A percentile compares a stretch with the other conserved stretches of the same genome.
These are phyloP conservation scores for Amazona vittata DNA, from an alignment of 2,113 vertebrate species.

Conservation along the genomic window DNA sequence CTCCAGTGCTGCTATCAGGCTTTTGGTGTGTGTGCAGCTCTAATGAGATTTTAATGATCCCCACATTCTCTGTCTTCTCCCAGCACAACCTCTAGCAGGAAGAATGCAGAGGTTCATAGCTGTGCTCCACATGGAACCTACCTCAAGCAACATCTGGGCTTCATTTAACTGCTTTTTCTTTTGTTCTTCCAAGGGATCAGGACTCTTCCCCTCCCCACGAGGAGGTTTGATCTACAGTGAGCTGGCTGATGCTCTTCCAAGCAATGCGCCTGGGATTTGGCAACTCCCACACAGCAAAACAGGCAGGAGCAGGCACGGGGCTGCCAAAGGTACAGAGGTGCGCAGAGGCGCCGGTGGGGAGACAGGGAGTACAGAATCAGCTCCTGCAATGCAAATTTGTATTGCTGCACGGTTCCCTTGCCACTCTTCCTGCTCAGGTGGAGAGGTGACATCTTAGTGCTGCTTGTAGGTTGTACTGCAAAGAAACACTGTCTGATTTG, in stretches of 20 bases:
- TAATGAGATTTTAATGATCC: neutral
- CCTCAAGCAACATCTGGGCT: neutral
- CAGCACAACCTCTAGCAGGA: neutral
- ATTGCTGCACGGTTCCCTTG: neutral
- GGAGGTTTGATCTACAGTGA: neutral
- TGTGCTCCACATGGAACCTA: neutral
- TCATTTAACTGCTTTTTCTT: neutral
- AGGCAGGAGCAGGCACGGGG: neutral
- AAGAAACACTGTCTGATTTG: neutral
- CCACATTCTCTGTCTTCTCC: neutral
- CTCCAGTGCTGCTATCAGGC: neutral
- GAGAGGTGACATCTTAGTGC: fast-evolving
- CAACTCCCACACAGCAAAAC: neutral
- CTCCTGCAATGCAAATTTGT: neutral
- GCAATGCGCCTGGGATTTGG: neutral
- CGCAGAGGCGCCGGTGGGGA: neutral
- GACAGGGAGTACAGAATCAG: neutral
- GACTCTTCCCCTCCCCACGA: neutral
- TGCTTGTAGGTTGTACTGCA: neutral
- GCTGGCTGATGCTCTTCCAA: neutral
- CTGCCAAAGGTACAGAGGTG: neutral
- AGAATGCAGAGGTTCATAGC: neutral
- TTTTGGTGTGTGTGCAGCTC: neutral
- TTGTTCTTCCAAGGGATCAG: neutral
- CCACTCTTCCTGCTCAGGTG: neutral